Percentiles rank a stretch among this genome's conserved stretches.
These are phyloP conservation scores for Mactromeris polynyma DNA, from an alignment of 2,888 invertebrate species.

Conservation along the genomic window DNA sequence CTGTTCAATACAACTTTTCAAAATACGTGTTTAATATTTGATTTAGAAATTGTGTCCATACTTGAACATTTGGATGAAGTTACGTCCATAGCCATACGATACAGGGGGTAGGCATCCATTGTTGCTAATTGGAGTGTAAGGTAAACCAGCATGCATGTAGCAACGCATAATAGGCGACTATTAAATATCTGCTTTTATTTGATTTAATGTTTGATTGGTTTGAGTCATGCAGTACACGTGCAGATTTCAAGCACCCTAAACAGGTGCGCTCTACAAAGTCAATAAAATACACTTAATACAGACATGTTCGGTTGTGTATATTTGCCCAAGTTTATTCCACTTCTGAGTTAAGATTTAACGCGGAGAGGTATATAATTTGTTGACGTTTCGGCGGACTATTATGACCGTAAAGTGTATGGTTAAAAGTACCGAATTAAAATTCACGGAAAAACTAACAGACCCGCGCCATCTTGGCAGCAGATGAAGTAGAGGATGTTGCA, in stretches of 20 bases:
- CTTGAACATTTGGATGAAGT: neutral
- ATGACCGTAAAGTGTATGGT: neutral
- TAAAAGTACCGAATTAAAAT: neutral
- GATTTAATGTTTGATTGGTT: neutral
- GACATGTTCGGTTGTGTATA: neutral
- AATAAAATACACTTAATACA: neutral
- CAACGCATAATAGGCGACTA: neutral
- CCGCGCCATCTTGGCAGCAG: neutral
- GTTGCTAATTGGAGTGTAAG: neutral
- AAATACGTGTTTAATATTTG: neutral
- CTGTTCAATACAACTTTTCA: neutral
- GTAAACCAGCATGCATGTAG: constrained; percentile 1
- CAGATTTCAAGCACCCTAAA: neutral
- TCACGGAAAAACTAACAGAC: neutral
- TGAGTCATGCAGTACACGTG: constrained; percentile 3
- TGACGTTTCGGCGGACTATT: neutral
- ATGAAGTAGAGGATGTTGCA: neutral
- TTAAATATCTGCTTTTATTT: neutral
- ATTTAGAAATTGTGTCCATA: neutral
- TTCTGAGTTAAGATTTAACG: neutral
- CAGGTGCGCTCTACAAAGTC: neutral
- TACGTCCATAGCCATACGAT: neutral
- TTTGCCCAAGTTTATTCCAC: neutral
- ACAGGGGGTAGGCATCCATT: neutral
- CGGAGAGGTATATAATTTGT: neutral